These are phyloP conservation scores for Otocyon megalotis DNA, from an alignment of 2,113 vertebrate genomes.

Conservation along the genomic window DNA sequence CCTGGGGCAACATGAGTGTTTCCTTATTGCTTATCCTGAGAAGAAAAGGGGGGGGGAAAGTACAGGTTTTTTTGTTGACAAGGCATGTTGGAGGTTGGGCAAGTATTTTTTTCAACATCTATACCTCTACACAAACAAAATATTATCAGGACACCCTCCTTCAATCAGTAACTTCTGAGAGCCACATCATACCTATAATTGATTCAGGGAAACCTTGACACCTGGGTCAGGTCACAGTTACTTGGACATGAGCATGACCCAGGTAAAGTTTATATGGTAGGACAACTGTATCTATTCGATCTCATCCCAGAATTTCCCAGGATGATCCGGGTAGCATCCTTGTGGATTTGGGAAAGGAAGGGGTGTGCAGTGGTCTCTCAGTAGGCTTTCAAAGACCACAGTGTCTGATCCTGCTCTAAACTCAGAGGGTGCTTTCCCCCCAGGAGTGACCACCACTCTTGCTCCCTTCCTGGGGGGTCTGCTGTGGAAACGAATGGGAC, in stretches of 20 bases:
- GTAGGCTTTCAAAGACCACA: not conserved
- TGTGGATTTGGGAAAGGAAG: not conserved
- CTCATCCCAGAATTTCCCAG: not conserved
- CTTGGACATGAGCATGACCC: not conserved
- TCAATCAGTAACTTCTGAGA: conserved; percentile 48
- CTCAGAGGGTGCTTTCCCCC: not conserved
- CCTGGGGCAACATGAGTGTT: not conserved
- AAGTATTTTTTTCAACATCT: not conserved
- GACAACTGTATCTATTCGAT: not conserved
- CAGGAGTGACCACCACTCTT: not conserved
- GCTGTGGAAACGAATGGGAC: not conserved
- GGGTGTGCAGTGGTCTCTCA: not conserved
- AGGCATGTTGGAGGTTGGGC: not conserved
- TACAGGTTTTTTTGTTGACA: conserved; percentile 23
- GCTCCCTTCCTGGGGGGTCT: not conserved
- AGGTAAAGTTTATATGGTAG: not conserved
- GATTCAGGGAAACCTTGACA: conserved; percentile 58
- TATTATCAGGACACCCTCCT: not conserved
- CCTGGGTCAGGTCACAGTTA: not conserved
- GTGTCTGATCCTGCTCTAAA: not conserved
- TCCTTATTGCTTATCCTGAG: conserved; percentile 40
- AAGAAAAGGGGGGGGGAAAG: not conserved
- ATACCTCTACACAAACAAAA: not conserved
- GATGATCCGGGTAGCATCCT: not conserved
- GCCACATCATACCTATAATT: not conserved